Evolutionary conservation across 2,888 invertebrate species (phyloP), one percentile per base, ranked within the genome.

Genomic region (Clepsis dumicolana): DNA sequence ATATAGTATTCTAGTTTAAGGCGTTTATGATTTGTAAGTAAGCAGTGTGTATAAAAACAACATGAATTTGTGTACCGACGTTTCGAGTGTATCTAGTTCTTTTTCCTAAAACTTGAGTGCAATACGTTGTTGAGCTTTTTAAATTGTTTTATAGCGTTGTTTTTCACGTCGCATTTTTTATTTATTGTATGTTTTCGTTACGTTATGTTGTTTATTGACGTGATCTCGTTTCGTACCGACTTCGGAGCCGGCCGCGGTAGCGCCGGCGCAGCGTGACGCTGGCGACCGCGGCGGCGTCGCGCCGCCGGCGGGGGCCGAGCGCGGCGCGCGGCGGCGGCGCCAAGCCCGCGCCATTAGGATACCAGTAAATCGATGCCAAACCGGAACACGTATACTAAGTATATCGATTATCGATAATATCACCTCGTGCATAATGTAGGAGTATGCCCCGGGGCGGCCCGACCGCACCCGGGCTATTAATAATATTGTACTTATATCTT

Each of bases 1-100:
- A 93, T 91, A 92, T 92, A 93, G 90, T 94, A 93, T 93, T 93
- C 91, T 94, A 94, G 94, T 89, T 93, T 91, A 91, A 94, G 91
- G 91, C 88, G 82, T 87, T 89, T 93, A 89, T 93, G 86, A 89
- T 91, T 93, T 92, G 89, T 78, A 79, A 82, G 78, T 91, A 87
- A 89, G 90, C 86, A 80, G 82, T 84, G 81, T 87, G 83, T 84
- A 83, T 84, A 84, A 82, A 83, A 79, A 71, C 78, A 77, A 82
- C 78, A 79, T 80, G 75, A 76, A 76, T 76, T 72, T 77, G 78
- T 73, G 69, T 72, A 73, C 63, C 72, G 71, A 85, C 80, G 80
- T 81, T 80, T 86, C 85, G 86, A 82, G 80, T 82, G 81, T 86
- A 73, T 81, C 81, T 92, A 87, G 85, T 89, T 88, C 80, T 86